These are phyloP conservation scores for Trichomalopsis sarcophagae DNA, from an alignment of 1,140 invertebrate genomes.

Conservation along the genomic window DNA sequence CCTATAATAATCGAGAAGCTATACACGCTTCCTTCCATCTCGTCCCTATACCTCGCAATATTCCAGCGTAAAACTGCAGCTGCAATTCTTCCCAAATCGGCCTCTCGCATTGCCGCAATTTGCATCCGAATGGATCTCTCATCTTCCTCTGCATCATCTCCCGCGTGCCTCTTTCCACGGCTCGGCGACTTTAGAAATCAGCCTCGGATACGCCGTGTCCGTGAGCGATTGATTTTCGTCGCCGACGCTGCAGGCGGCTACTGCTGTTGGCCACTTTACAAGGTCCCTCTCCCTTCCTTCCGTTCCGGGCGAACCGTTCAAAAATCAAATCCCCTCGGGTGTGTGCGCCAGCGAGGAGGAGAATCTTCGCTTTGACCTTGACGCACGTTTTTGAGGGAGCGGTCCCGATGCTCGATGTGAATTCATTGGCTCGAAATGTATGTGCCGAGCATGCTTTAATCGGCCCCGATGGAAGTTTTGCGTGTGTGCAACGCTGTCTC, in stretches of 20 bases:
- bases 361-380: not conserved
- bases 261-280: not conserved
- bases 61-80: not conserved
- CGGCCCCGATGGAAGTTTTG: not conserved
- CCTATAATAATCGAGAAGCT: not conserved
- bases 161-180: conserved; percentile 11
- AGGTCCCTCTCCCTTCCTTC: not conserved
- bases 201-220: not conserved
- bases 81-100: not conserved
- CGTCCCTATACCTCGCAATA: not conserved
- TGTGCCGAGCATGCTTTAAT: not conserved
- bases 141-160: conserved; percentile 5
- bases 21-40: too few species aligned
- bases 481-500: not conserved
- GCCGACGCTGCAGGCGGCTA: not conserved
- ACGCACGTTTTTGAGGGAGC: not conserved
- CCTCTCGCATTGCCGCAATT: not conserved
- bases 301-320: not conserved
- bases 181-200: conserved; percentile 23
- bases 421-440: not conserved
- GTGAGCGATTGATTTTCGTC: conserved; percentile 43
- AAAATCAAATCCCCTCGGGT: conserved; percentile 3
- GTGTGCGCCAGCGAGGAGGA: not conserved
- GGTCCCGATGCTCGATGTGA: not conserved
- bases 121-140: not conserved